Percentiles rank a stretch among this genome's conserved stretches.
These are phyloP conservation scores for Epinotia bilunana DNA, from an alignment of 2,888 invertebrate species.

Conservation along the genomic window DNA sequence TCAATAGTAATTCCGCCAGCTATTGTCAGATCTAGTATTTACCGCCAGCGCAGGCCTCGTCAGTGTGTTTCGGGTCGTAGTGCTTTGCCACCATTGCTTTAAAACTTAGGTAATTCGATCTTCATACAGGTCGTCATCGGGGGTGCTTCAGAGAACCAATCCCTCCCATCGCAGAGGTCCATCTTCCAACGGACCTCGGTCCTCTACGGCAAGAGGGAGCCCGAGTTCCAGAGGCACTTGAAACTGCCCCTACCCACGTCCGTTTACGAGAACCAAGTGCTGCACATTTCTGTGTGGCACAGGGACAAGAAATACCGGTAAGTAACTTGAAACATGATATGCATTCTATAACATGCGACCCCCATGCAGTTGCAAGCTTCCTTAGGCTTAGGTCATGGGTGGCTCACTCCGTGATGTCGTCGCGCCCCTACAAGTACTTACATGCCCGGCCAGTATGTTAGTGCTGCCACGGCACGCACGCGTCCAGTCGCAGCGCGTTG, in stretches of 20 bases:
- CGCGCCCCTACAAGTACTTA: too few relatives aligned
- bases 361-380: too few relatives aligned
- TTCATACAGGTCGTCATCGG: slow-evolving; percentile 83
- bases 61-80: neutral
- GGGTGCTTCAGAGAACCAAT: slow-evolving; percentile 72
- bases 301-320: slow-evolving; percentile 92
- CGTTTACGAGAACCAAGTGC: slow-evolving; percentile 83
- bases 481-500: too few relatives aligned
- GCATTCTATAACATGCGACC: too few relatives aligned
- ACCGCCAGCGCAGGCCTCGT: too few relatives aligned
- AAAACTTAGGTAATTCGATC: neutral
- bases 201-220: slow-evolving; percentile 90
- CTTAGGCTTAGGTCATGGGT: too few relatives aligned
- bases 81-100: neutral
- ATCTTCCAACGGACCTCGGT: slow-evolving; percentile 92
- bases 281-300: slow-evolving; percentile 94
- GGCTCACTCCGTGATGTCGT: too few relatives aligned
- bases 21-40: too few relatives aligned
- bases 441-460: too few relatives aligned
- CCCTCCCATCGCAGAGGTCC: slow-evolving; percentile 78
- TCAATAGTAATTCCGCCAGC: too few relatives aligned
- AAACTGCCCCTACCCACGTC: slow-evolving; percentile 86
- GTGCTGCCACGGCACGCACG: too few relatives aligned
- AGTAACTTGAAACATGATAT: slow-evolving; percentile 47
- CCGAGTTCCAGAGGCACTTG: slow-evolving; percentile 92